Conservation (phyloP, 1,140 invertebrate genomes). For the Arctopsyche grandis region DNA sequence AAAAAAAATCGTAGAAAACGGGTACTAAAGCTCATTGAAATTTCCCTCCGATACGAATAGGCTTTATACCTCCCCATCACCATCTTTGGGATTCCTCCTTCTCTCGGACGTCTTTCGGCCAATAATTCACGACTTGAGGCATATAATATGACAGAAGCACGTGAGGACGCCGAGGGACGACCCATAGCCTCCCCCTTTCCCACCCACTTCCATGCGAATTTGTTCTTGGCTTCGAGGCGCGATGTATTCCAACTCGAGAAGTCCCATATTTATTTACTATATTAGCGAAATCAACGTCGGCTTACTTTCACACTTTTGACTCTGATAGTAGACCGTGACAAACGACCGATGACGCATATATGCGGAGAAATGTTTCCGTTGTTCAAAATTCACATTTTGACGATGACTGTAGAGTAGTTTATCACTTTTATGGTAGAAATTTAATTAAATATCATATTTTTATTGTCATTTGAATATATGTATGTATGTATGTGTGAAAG, state of each 20-base stretch:
- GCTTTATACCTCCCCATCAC: neutral
- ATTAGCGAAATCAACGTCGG: neutral
- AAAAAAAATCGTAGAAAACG: neutral
- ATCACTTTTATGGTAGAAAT: no score
- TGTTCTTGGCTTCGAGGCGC: neutral
- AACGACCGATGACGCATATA: no score
- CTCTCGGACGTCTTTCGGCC: neutral
- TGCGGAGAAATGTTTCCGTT: no score
- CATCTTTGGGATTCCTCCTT: neutral
- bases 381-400: no score
- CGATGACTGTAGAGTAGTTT: no score
- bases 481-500: no score
- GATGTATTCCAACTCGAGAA: neutral
- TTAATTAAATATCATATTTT: no score
- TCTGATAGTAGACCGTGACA: neutral
- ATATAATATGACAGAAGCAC: constrained; percentile 29
- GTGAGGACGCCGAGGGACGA: neutral
- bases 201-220: constrained; percentile 31
- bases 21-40: constrained; percentile 12
- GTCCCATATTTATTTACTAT: constrained; percentile 13
- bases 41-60: constrained; percentile 15
- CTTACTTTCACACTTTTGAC: neutral
- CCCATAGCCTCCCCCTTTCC: neutral
- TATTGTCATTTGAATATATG: no score
- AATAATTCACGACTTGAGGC: constrained; percentile 26